Conservation (phyloP, 92 coral and sea anemone genomes). For the Palythoa grandiflora region DNA sequence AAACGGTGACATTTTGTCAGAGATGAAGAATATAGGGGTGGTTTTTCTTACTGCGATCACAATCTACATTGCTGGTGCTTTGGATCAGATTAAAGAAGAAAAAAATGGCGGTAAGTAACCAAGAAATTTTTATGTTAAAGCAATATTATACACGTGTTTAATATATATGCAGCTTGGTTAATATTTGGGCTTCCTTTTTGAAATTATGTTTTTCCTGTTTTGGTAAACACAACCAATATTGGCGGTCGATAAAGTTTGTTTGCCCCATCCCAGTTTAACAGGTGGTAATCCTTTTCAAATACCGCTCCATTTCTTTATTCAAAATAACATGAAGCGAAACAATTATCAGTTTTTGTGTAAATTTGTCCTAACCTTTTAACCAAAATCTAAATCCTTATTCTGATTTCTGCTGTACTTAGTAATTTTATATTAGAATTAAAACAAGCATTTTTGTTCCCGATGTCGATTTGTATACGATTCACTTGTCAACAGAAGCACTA, state of each 20-base stretch:
- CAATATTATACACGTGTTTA: not conserved
- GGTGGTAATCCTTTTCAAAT: not conserved
- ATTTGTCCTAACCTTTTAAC: not conserved
- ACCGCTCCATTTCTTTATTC: not conserved
- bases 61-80: conserved; percentile 19
- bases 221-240: not conserved
- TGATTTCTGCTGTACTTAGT: too few species aligned
- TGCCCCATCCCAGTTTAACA: not conserved
- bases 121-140: not conserved
- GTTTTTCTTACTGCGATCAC: conserved; percentile 1
- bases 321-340: not conserved
- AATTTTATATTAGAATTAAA: too few species aligned
- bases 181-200: not conserved
- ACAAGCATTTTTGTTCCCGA: too few species aligned
- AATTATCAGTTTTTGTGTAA: not conserved
- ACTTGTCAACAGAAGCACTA: too few species aligned
- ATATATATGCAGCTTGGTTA: not conserved
- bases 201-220: not conserved
- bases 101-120: conserved; percentile 2
- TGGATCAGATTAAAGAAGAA: conserved; percentile 38
- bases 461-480: too few species aligned
- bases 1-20: conserved; percentile 9
- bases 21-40: conserved; percentile 16
- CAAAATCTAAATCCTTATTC: not conserved
- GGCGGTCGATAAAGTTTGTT: not conserved